phyloP scores from a whole-genome alignment of 2,888 invertebrate species.

The Tridacna gigas region DNA sequence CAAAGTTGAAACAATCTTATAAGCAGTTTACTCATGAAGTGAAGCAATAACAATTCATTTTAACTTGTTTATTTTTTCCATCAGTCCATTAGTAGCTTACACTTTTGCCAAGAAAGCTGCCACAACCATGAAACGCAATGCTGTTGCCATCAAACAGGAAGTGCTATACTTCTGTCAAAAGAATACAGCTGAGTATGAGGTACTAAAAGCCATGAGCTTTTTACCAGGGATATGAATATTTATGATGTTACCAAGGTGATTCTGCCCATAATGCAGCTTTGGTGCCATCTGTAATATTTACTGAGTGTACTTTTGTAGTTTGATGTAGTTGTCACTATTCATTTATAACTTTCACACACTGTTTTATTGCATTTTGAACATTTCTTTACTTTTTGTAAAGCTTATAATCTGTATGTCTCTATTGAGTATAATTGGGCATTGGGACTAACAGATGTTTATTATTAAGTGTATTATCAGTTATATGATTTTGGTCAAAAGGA shows the following conservation, averaged over 20 bases:
- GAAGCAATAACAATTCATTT: neutral
- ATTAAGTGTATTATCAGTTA: too few relatives aligned
- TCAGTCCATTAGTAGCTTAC: conserved; percentile 63
- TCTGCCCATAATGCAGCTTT: neutral
- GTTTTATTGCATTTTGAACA: neutral
- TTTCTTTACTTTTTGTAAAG: too few relatives aligned
- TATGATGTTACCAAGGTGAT: neutral
- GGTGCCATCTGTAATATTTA: conserved; percentile 24
- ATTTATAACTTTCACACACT: neutral
- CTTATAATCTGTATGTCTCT: too few relatives aligned
- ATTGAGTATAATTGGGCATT: too few relatives aligned
- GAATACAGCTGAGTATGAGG: conserved; percentile 83
- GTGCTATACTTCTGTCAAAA: conserved; percentile 81
- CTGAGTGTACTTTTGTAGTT: conserved; percentile 18
- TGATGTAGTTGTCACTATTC: conserved; percentile 13
- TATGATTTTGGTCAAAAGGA: too few relatives aligned
- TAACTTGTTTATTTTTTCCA: conserved; percentile 1
- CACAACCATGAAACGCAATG: conserved; percentile 75
- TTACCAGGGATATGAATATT: conserved; percentile 16
- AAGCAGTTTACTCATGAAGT: neutral
- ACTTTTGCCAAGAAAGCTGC: conserved; percentile 85
- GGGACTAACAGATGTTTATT: too few relatives aligned
- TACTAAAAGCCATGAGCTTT: conserved; percentile 54
- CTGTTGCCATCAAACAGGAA: conserved; percentile 82
- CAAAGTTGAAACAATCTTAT: too few relatives aligned